phyloP scores from a whole-genome alignment of 2,797 vertebrate genomes.

The Sebastiscus tertius region DNA sequence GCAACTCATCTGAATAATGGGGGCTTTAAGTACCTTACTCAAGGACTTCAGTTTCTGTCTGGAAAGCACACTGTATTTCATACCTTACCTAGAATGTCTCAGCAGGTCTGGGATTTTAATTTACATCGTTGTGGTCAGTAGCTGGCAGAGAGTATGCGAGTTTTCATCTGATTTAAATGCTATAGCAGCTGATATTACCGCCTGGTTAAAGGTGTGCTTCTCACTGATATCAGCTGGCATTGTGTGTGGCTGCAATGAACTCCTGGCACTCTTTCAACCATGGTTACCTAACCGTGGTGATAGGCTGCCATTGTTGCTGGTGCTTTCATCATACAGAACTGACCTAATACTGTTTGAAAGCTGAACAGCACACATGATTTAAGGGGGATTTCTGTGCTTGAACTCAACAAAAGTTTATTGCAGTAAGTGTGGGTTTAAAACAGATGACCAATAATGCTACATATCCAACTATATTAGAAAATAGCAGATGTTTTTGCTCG shows the following conservation, averaged over 20 bases:
- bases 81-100: background rate
- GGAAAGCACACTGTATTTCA: constrained; percentile 22
- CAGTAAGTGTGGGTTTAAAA: background rate
- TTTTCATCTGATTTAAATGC: constrained; percentile 10
- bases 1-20: constrained; percentile 45
- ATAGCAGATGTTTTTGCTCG: background rate
- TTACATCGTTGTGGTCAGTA: background rate
- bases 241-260: constrained; percentile 12
- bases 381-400: constrained; percentile 29
- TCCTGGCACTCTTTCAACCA: constrained; percentile 9
- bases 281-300: constrained; percentile 44
- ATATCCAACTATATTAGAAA: background rate
- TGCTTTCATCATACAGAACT: constrained; percentile 40
- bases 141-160: background rate
- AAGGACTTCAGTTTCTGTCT: constrained; percentile 54
- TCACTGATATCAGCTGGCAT: constrained; percentile 4
- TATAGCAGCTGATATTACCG: background rate
- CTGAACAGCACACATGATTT: constrained; percentile 20
- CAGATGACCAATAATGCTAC: background rate
- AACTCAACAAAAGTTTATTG: constrained; percentile 20
- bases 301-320: constrained; percentile 34
- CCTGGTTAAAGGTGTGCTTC: background rate
- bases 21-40: constrained; percentile 36
- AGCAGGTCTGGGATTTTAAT: constrained; percentile 7
- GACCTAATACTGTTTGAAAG: constrained; percentile 22